Evolutionary conservation across 1,140 invertebrate genomes (phyloP).

Genomic region (Cotesia vestalis): DNA sequence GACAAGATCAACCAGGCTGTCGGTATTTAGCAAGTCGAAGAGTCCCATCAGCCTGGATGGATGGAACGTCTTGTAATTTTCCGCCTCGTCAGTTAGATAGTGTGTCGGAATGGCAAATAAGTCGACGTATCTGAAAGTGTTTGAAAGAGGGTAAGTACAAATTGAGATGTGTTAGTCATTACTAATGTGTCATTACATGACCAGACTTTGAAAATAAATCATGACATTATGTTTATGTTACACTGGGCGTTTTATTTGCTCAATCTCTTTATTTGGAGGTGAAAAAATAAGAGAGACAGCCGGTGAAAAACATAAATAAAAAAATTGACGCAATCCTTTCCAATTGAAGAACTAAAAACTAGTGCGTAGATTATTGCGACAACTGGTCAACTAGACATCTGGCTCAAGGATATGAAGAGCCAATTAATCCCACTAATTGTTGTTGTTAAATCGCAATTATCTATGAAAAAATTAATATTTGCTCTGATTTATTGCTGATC

Average conservation of each 20-base stretch:
- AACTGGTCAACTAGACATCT: constrained; percentile 23
- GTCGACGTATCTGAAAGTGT: constrained; percentile 66
- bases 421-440: neutral
- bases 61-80: constrained; percentile 73
- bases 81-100: constrained; percentile 72
- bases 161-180: neutral
- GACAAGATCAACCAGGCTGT: constrained; percentile 80
- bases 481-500: neutral
- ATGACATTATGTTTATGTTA: neutral
- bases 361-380: constrained; percentile 18
- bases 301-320: too few relatives aligned
- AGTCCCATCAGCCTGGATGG: constrained; percentile 79
- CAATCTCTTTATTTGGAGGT: constrained; percentile 31
- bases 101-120: constrained; percentile 76
- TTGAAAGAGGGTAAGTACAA: constrained; percentile 10
- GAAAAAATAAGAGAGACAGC: neutral
- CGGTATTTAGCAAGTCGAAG: constrained; percentile 81
- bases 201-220: neutral
- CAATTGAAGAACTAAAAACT: constrained; percentile 24
- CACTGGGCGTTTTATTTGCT: neutral
- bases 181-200: neutral
- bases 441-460: neutral
- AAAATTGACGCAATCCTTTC: constrained; percentile 20
- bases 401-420: constrained; percentile 36
- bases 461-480: neutral